phyloP scores from a whole-genome alignment of 2,888 invertebrate genomes.

The Drosophila phalerata region DNA sequence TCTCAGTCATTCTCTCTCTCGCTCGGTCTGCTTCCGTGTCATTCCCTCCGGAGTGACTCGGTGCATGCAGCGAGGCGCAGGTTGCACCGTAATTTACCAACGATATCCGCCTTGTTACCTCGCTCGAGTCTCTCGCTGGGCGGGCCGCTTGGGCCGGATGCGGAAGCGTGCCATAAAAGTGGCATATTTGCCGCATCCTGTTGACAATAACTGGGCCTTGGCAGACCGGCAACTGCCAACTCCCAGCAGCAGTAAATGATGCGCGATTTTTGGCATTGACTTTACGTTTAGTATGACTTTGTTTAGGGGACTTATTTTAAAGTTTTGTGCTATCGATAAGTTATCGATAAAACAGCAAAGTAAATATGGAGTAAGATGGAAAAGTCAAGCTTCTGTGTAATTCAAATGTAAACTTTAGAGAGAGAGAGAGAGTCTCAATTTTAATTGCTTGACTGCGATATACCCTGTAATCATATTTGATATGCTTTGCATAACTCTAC shows the following conservation, averaged over 20 bases:
- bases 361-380: neutral
- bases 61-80: constrained; percentile 61
- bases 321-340: neutral
- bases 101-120: constrained; percentile 77
- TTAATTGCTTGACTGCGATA: neutral
- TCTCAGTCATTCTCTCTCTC: neutral
- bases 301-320: neutral
- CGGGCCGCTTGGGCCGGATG: constrained; percentile 53
- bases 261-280: constrained; percentile 40
- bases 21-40: constrained; percentile 1
- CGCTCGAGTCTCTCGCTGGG: constrained; percentile 29
- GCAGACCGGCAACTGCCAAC: constrained; percentile 9
- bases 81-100: constrained; percentile 77
- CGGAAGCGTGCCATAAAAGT: constrained; percentile 77
- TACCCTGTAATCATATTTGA: neutral
- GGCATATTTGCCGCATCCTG: constrained; percentile 82
- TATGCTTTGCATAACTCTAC: too few species aligned
- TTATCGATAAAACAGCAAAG: neutral
- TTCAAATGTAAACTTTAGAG: neutral
- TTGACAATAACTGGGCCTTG: constrained; percentile 75
- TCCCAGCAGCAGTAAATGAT: constrained; percentile 40
- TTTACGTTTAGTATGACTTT: constrained; percentile 12
- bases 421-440: neutral
- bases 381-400: neutral
- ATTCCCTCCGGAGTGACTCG: constrained; percentile 19